phyloP scores from a whole-genome alignment of 2,113 vertebrate genomes.

The Salminus brasiliensis region DNA sequence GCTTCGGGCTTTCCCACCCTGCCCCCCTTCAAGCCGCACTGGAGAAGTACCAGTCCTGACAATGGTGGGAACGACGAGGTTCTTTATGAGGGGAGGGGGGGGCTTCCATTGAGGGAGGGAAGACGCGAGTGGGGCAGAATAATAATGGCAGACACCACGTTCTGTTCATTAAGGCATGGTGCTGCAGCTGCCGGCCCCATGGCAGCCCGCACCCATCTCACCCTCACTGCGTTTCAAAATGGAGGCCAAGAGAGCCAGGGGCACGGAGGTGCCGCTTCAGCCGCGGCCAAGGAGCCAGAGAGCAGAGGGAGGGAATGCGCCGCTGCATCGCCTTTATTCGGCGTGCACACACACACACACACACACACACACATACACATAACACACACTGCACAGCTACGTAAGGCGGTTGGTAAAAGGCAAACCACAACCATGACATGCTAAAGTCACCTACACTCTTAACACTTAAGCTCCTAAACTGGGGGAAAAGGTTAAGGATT shows the following conservation, averaged over 20 bases:
- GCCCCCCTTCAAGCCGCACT: conserved; percentile 45
- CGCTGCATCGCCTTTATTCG: not conserved
- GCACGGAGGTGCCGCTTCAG: conserved; percentile 40
- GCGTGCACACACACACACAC: not conserved
- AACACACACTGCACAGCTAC: not conserved
- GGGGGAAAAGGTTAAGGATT: too few relatives aligned
- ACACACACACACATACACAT: too few relatives aligned
- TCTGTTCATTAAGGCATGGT: conserved; percentile 54
- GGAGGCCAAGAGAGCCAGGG: conserved; percentile 45
- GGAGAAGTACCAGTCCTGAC: conserved; percentile 51
- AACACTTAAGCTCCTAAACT: too few relatives aligned
- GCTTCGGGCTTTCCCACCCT: conserved; percentile 55
- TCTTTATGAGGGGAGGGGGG: conserved; percentile 61
- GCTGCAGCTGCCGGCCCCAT: conserved; percentile 53
- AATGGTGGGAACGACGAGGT: conserved; percentile 56
- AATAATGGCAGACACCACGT: conserved; percentile 56
- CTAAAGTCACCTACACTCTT: not conserved
- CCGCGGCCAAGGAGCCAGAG: conserved; percentile 16
- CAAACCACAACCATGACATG: not conserved
- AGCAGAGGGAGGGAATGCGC: not conserved
- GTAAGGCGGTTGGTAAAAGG: not conserved
- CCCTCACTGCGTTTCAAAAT: conserved; percentile 38
- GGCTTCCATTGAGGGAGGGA: conserved; percentile 48
- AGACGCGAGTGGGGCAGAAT: conserved; percentile 55
- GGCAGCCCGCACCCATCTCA: conserved; percentile 40